Conservation (phyloP, 2,888 invertebrate genomes). For the Meloe dianella region DNA sequence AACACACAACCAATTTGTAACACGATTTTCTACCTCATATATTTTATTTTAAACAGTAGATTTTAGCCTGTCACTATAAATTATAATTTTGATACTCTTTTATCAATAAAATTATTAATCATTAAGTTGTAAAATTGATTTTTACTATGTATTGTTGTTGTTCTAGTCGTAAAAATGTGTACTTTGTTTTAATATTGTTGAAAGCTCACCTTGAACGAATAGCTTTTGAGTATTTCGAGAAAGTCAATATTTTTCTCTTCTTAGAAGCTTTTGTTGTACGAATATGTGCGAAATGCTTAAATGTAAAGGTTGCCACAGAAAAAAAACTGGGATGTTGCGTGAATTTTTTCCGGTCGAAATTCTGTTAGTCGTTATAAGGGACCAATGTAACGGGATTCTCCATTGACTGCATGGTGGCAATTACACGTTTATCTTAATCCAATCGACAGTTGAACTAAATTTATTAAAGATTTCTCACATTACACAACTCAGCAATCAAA, state of each 20-base stretch:
- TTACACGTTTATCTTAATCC: slow-evolving; percentile 34
- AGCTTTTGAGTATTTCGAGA: not conserved
- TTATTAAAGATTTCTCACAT: slow-evolving; percentile 47
- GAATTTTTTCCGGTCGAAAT: not conserved
- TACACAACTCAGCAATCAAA: slow-evolving; percentile 40
- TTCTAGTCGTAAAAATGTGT: not conserved
- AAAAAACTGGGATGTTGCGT: not conserved
- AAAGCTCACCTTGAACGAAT: not conserved
- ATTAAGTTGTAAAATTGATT: not conserved
- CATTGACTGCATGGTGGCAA: slow-evolving; percentile 3
- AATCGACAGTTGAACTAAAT: slow-evolving; percentile 45
- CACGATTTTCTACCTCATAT: slow-evolving; percentile 3
- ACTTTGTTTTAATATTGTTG: not conserved
- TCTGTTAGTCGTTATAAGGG: not conserved
- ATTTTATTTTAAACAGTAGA: not conserved
- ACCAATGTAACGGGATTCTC: not conserved
- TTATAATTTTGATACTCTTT: not conserved
- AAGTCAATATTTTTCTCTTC: not conserved
- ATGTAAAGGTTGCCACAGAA: not conserved
- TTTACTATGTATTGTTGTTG: not conserved
- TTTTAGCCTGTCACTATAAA: not conserved
- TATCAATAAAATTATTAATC: not conserved
- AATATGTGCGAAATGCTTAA: not conserved
- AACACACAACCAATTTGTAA: not conserved
- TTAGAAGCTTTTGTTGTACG: not conserved